Evolutionary conservation across 2,113 vertebrate genomes (phyloP).

Genomic region (Isurus oxyrinchus): DNA sequence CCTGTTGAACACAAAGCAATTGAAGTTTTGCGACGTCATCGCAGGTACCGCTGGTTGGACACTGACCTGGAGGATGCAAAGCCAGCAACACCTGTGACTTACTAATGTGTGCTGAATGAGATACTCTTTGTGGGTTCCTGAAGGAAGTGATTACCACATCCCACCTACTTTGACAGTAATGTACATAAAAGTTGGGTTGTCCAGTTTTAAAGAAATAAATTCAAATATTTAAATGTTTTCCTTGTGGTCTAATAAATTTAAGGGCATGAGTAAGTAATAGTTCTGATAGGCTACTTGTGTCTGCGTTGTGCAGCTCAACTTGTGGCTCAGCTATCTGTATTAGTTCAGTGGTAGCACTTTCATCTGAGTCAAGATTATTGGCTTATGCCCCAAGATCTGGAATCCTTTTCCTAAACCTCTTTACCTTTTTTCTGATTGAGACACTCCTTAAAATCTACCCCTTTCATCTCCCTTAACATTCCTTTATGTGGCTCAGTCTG

Average conservation of each 20-base stretch:
- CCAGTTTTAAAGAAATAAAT: slow-evolving; percentile 18
- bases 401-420: not conserved
- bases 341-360: not conserved
- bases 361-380: not conserved
- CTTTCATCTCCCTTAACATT: not conserved
- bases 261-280: too few relatives aligned
- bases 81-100: slow-evolving; percentile 67
- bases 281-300: not conserved
- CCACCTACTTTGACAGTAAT: not conserved
- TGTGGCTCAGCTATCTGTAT: not conserved
- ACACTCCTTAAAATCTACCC: not conserved
- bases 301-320: not conserved
- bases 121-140: not conserved
- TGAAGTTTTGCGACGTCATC: slow-evolving; percentile 82
- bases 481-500: too few relatives aligned
- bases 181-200: slow-evolving; percentile 29
- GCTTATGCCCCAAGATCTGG: not conserved
- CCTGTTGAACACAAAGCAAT: slow-evolving; percentile 80
- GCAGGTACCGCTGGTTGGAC: slow-evolving; percentile 72
- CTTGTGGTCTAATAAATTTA: not conserved
- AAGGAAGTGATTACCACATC: not conserved
- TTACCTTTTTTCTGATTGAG: not conserved
- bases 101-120: slow-evolving; percentile 48
- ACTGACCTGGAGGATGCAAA: slow-evolving; percentile 71
- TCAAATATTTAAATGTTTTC: not conserved